Percentiles rank a stretch among this genome's conserved stretches.
Evolutionary conservation across 2,888 invertebrate genomes (phyloP).

Genomic region (Galerucella calmariensis): DNA sequence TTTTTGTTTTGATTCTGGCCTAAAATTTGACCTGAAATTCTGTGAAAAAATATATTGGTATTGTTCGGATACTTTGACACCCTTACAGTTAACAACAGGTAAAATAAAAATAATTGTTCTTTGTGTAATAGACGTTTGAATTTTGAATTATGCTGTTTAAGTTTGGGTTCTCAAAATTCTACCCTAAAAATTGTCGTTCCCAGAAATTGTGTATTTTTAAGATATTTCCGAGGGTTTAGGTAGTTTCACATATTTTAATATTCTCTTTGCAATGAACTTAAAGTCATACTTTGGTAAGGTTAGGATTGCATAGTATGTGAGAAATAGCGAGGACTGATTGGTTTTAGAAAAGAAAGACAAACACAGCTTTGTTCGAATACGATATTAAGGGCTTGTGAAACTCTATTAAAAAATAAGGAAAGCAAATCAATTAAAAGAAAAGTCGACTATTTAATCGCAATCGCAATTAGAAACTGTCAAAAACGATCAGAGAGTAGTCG

Average conservation of each 20-base stretch:
- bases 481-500: no score
- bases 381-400: no score
- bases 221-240: not conserved
- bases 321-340: no score
- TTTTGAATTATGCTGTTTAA: not conserved
- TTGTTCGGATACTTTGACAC: not conserved
- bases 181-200: not conserved
- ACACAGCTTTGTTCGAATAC: no score
- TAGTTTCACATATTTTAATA: not conserved
- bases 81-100: not conserved
- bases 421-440: no score
- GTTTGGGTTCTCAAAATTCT: not conserved
- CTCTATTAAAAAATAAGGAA: no score
- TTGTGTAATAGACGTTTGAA: not conserved
- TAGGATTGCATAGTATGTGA: no score
- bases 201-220: not conserved
- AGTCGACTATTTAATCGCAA: no score
- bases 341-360: no score
- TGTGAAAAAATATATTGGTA: not conserved
- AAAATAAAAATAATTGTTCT: not conserved
- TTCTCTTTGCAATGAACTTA: not conserved
- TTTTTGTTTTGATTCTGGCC: not conserved
- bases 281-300: no score
- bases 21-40: conserved; percentile 2
- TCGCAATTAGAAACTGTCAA: no score